A percentile compares a stretch with the other conserved stretches of the same genome.
Conservation (phyloP, 2,113 vertebrate species). For the Forbesichthys agassizii region DNA sequence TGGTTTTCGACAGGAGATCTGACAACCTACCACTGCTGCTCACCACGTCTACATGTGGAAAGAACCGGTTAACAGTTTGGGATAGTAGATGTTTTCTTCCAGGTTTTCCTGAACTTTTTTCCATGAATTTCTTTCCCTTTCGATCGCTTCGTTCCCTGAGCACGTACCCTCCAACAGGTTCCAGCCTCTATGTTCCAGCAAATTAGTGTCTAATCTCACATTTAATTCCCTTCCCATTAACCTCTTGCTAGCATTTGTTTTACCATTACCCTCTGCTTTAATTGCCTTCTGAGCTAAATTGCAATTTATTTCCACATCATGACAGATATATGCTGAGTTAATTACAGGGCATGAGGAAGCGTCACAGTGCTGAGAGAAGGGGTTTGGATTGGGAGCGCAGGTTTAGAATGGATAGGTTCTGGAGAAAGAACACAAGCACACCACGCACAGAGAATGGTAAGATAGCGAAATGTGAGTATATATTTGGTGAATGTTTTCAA, state of each 20-base stretch:
- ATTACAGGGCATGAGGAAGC: conserved; percentile 66
- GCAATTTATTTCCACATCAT: conserved; percentile 73
- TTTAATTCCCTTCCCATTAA: conserved; percentile 64
- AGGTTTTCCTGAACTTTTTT: too few relatives aligned
- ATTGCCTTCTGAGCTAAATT: conserved; percentile 75
- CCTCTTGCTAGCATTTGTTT: conserved; percentile 75
- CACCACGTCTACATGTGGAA: too few relatives aligned
- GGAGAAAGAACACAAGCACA: too few relatives aligned
- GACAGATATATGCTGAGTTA: conserved; percentile 68
- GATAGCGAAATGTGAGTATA: too few relatives aligned
- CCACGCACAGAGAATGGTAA: not conserved
- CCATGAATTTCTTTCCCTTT: not conserved
- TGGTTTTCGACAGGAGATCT: too few relatives aligned
- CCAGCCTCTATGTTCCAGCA: conserved; percentile 1
- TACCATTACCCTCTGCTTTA: conserved; percentile 69
- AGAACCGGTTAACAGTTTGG: too few relatives aligned
- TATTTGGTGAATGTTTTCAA: too few relatives aligned
- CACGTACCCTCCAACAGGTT: conserved; percentile 19
- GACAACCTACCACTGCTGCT: too few relatives aligned
- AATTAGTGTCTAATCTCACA: conserved; percentile 2
- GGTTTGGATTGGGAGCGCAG: conserved; percentile 3
- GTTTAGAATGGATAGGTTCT: conserved; percentile 17
- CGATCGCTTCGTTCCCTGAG: conserved; percentile 5
- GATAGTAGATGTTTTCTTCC: too few relatives aligned
- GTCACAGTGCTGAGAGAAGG: conserved; percentile 33